phyloP scores from a whole-genome alignment of 2,113 vertebrate species.

The Zootoca vivipara region DNA sequence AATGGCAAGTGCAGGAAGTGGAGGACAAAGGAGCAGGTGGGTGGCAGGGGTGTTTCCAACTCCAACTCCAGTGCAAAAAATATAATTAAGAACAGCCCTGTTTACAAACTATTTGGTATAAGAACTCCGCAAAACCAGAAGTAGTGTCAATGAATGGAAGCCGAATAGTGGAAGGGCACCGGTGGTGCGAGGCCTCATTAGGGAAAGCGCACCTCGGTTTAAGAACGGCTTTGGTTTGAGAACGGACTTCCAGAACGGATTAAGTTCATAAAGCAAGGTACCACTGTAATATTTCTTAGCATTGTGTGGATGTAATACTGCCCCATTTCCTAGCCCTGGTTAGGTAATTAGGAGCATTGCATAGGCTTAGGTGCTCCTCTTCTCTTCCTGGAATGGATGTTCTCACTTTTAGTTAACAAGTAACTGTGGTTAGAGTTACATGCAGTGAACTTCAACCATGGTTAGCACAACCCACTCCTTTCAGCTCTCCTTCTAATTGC shows the following conservation, averaged over 20 bases:
- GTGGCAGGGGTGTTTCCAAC: not conserved
- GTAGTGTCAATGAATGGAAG: too few species aligned
- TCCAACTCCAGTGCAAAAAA: slow-evolving; percentile 14
- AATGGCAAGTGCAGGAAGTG: slow-evolving; percentile 2
- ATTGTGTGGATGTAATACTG: not conserved
- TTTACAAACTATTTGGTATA: too few species aligned
- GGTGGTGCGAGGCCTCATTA: too few species aligned
- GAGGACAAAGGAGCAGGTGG: rapidly evolving
- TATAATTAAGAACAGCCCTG: not conserved
- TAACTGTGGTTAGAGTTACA: not conserved
- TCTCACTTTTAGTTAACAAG: not conserved
- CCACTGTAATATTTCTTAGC: too few species aligned
- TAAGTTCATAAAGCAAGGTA: too few species aligned
- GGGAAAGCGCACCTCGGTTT: too few species aligned
- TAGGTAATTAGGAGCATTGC: not conserved
- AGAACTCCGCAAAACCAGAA: too few species aligned
- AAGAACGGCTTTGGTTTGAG: too few species aligned
- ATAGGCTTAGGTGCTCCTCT: not conserved
- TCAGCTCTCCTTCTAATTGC: not conserved
- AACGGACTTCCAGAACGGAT: too few species aligned
- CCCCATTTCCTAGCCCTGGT: not conserved
- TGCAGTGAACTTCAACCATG: not conserved
- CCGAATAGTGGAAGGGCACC: too few species aligned
- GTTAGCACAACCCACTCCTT: not conserved
- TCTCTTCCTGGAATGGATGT: not conserved